A percentile compares a stretch with the other conserved stretches of the same genome.
Conservation (phyloP, 2,113 vertebrate genomes). For the Ciconia boyciana region DNA sequence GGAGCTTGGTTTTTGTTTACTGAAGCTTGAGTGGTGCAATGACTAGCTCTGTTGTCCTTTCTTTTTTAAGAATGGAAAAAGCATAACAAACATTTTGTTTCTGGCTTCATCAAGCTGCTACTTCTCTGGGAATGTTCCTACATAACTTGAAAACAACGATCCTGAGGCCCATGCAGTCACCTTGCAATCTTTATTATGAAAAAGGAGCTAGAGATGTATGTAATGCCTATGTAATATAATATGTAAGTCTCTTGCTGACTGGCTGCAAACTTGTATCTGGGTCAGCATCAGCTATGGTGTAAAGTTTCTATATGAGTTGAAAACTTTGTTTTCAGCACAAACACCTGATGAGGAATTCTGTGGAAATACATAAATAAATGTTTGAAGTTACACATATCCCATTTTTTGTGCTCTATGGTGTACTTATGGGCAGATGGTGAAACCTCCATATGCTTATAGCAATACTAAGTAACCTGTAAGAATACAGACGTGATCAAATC, state of each 20-base stretch:
- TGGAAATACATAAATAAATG: background rate
- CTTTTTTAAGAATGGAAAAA: background rate
- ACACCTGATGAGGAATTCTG: background rate
- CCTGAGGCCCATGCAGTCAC: background rate
- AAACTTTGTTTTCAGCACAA: background rate
- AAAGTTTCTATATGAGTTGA: background rate
- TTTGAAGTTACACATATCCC: background rate
- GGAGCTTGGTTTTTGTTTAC: background rate
- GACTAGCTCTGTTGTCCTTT: background rate
- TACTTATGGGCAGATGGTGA: background rate
- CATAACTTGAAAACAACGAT: background rate
- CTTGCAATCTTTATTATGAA: background rate
- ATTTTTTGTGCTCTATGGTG: background rate
- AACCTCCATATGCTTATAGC: background rate
- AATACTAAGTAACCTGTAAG: background rate
- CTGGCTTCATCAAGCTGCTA: background rate
- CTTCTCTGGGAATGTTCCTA: background rate
- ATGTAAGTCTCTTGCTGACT: background rate
- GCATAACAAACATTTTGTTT: background rate
- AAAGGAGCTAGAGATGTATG: fast-evolving
- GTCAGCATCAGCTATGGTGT: background rate
- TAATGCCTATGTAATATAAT: fast-evolving
- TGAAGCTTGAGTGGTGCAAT: background rate
- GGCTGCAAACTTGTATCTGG: fast-evolving
- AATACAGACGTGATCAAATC: background rate